Conservation (phyloP, 1,140 invertebrate genomes). For the Lepidurus packardi region DNA sequence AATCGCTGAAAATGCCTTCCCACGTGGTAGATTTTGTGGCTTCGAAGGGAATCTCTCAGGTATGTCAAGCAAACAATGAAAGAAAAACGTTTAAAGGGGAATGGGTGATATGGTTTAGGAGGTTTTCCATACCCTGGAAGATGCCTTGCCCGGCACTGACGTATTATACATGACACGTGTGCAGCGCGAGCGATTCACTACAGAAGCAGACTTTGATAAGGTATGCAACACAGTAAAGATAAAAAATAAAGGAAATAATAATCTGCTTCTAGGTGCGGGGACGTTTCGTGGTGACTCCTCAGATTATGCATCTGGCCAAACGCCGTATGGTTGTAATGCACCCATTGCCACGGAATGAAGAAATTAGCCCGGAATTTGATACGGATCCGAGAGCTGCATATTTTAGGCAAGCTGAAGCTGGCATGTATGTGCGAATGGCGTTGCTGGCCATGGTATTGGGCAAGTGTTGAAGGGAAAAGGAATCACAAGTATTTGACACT, state of each 20-base stretch:
- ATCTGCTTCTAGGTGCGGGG: slow-evolving; percentile 63
- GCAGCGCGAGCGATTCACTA: slow-evolving; percentile 85
- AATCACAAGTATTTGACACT: no score
- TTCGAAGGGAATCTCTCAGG: slow-evolving; percentile 70
- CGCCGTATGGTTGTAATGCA: slow-evolving; percentile 95
- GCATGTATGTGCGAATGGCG: slow-evolving; percentile 98
- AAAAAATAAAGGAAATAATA: neutral
- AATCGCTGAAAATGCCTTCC: slow-evolving; percentile 81
- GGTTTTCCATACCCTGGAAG: slow-evolving; percentile 64
- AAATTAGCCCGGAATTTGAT: slow-evolving; percentile 92
- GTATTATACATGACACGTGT: slow-evolving; percentile 98
- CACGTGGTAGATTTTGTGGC: slow-evolving; percentile 72
- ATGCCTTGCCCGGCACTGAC: slow-evolving; percentile 85
- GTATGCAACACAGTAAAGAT: slow-evolving; percentile 47
- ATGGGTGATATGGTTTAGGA: slow-evolving; percentile 44
- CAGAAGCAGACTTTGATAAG: slow-evolving; percentile 77
- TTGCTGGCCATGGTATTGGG: slow-evolving; percentile 85
- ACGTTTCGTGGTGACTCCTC: slow-evolving; percentile 81
- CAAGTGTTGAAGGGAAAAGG: slow-evolving; percentile 42
- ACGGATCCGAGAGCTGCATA: slow-evolving; percentile 94
- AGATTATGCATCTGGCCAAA: slow-evolving; percentile 91
- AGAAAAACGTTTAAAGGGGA: neutral
- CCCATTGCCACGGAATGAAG: slow-evolving; percentile 87
- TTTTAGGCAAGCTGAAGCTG: slow-evolving; percentile 95
- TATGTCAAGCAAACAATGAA: slow-evolving; percentile 35